Evolutionary conservation across 2,888 invertebrate species (phyloP), one percentile per base, ranked within the genome.

Genomic region (Yponomeuta plumbellus): DNA sequence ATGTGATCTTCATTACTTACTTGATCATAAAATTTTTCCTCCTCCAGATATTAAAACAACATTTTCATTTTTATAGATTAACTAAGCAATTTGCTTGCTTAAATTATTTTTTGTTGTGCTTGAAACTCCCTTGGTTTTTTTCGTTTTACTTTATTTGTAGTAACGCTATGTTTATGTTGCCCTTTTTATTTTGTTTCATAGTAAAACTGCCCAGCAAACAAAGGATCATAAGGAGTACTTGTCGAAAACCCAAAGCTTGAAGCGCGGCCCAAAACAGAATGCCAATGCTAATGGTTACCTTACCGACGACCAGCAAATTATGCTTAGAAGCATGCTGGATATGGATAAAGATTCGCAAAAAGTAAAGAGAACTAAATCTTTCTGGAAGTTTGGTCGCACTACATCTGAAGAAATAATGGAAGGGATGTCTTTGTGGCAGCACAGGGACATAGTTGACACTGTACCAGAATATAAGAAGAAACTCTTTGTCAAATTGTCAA

Each of bases 381-480:
- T 97, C 78, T 97, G 97, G 97, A 94, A 95, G 76, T 96, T 97
- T 75, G 94, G 96, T 23, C 93, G 94, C 67, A 93, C 93, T 2
- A 92, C 93, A 21, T 94, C 94, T 67, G 93, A 93, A 73, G 96
- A 96, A 69, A 96, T 96, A 65, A 89, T 97, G 75, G 96, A 96
- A 75, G 97, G 97, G 0, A 97, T 97, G 96, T 94, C 96, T 0
- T 88, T 97, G 66, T 97, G 97, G 97, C 95, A 95, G 76, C 97
- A 97, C 79, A 92, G 96, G 52, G 96, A 97, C 73, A 92, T 97
- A 69, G 96, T 97, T 0, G 96, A 95, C 73, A 94, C 95, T 17
- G 92, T 92, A 58, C 89, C 91, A 20, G 92, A 92, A 71, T 92
- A 90, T 69, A 89, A 90, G 71, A 91, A 91, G 70, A 89, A 85